A percentile compares a stretch with the other conserved stretches of the same genome.
These are phyloP conservation scores for Geotrupes spiniger DNA, from an alignment of 2,888 invertebrate genomes.

Conservation along the genomic window DNA sequence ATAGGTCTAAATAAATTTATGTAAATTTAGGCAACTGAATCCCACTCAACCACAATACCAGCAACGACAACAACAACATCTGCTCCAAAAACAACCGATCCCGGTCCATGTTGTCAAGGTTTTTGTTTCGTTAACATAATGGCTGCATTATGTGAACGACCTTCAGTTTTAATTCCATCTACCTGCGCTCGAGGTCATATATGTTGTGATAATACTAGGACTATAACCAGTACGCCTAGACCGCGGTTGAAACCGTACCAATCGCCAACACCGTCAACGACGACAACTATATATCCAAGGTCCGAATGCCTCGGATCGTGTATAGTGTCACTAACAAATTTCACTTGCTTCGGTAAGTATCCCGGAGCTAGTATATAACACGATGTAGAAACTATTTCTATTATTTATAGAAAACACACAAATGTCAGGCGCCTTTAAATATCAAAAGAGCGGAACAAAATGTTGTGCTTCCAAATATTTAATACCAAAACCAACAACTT, in stretches of 20 bases:
- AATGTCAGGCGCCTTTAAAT: constrained; percentile 85
- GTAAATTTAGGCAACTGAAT: constrained; percentile 6
- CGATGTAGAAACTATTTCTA: no score
- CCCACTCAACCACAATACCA: no score
- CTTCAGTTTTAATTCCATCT: constrained; percentile 67
- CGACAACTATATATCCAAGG: constrained; percentile 69
- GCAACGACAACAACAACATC: constrained; percentile 45
- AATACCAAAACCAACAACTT: constrained; percentile 53
- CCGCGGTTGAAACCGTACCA: constrained; percentile 51
- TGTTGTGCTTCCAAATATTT: constrained; percentile 88
- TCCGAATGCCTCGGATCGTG: constrained; percentile 90
- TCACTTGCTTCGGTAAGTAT: constrained; percentile 86
- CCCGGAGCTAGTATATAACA: no score
- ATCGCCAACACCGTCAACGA: constrained; percentile 56
- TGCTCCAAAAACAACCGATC: constrained; percentile 49
- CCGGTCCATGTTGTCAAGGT: constrained; percentile 73
- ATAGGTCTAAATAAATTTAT: no score
- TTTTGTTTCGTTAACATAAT: constrained; percentile 78
- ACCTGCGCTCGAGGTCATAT: constrained; percentile 74
- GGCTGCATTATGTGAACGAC: constrained; percentile 86
- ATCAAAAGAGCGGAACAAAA: constrained; percentile 79
- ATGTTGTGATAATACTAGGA: constrained; percentile 77
- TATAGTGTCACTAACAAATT: constrained; percentile 82
- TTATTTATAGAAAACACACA: constrained; percentile 75
- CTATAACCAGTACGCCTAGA: constrained; percentile 36